A percentile compares a stretch with the other conserved stretches of the same genome.
These are phyloP conservation scores for Pristis pectinata DNA, from an alignment of 2,797 vertebrate genomes.

Conservation along the genomic window DNA sequence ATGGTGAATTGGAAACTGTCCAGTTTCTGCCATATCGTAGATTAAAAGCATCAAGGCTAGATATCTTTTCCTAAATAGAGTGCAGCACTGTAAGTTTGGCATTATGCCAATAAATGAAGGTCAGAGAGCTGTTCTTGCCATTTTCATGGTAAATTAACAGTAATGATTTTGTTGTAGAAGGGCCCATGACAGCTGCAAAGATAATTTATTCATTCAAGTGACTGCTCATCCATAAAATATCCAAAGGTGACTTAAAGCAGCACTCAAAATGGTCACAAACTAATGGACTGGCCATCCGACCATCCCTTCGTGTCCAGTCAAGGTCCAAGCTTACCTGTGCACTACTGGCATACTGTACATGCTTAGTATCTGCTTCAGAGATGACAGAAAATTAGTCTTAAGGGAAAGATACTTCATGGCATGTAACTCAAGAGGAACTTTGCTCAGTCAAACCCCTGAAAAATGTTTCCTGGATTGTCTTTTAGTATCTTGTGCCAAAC, in stretches of 20 bases:
- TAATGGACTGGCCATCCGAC: not conserved
- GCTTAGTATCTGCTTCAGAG: not conserved
- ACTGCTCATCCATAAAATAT: not conserved
- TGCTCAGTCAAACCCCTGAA: not conserved
- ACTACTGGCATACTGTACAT: not conserved
- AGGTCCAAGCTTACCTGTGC: not conserved
- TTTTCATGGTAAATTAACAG: not conserved
- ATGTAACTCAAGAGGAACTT: not conserved
- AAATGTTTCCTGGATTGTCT: not conserved
- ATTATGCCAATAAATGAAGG: constrained; percentile 15
- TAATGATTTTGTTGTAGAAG: not conserved
- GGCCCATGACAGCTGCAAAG: not conserved
- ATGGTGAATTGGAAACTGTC: not conserved
- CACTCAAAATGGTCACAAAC: not conserved
- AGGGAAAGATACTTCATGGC: not conserved
- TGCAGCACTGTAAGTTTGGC: not conserved
- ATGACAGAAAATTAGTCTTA: not conserved
- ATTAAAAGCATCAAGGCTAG: not conserved
- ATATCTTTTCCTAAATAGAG: not conserved
- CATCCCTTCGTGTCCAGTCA: not conserved
- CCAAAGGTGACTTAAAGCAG: not conserved
- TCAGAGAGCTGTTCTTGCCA: not conserved
- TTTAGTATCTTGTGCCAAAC: not conserved
- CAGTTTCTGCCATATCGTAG: not conserved
- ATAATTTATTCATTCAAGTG: not conserved